Percentiles rank a stretch among this genome's conserved stretches.
Evolutionary conservation across 2,888 invertebrate species (phyloP).

Genomic region (Mythimna pallens): DNA sequence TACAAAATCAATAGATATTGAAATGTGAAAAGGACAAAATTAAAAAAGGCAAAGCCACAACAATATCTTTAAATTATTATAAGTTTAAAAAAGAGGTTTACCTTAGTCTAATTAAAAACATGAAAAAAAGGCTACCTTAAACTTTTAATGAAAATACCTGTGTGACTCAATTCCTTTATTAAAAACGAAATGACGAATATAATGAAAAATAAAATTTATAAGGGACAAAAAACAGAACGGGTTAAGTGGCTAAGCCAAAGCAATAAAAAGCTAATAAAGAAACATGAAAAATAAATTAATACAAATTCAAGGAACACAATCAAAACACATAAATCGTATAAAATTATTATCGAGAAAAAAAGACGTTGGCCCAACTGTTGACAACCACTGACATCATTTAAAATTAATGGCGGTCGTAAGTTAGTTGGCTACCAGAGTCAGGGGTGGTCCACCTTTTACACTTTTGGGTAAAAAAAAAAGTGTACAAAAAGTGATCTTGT

Average conservation of each 20-base stretch:
- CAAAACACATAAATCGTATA: constrained; percentile 82
- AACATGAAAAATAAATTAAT: constrained; percentile 69
- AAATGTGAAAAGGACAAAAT: not conserved
- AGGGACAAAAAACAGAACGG: constrained; percentile 57
- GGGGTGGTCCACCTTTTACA: constrained; percentile 87
- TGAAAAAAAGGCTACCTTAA: constrained; percentile 5
- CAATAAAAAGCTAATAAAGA: constrained; percentile 60
- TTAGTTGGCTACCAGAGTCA: constrained; percentile 86
- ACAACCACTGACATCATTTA: constrained; percentile 86
- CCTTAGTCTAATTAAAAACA: constrained; percentile 27
- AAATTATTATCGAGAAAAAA: constrained; percentile 79
- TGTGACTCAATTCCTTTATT: constrained; percentile 52
- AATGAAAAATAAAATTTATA: constrained; percentile 56
- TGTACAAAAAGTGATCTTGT: constrained; percentile 15
- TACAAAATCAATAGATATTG: not conserved
- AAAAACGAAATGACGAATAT: constrained; percentile 49
- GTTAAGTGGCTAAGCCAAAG: constrained; percentile 62
- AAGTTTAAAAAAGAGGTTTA: constrained; percentile 12
- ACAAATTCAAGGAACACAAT: constrained; percentile 73
- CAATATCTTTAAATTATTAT: constrained; percentile 17
- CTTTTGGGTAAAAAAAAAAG: constrained; percentile 59
- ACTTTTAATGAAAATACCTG: constrained; percentile 36
- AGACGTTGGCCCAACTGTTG: constrained; percentile 84
- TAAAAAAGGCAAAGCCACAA: not conserved
- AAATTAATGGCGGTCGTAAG: constrained; percentile 87